Base-by-base conservation (phyloP, 2,888 invertebrate genomes). In the Bhutanitis thaidina region DNA sequence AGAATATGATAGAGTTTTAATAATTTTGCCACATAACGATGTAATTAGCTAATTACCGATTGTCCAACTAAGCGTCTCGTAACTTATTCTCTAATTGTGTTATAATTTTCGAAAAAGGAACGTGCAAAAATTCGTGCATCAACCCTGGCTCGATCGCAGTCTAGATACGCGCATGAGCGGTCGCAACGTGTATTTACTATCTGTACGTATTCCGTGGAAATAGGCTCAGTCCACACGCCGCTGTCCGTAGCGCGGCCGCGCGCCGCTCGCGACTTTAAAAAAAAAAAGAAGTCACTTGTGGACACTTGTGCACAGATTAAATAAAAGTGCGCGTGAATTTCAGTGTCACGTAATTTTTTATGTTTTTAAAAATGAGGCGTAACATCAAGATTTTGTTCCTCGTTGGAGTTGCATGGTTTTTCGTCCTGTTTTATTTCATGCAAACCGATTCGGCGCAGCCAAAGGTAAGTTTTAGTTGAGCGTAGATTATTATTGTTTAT, bases 361-460 rank as follows among this genome's bases (percentile, higher is more conserved):
- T 52, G 25, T 50, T 43, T 41, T 44, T 43, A 38, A 74, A 70
- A 70, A 89, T 89, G 89, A 71, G 88, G 55, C 82, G 88, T 43
- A 89, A 89, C 72, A 66, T 89, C 56, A 89, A 89, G 72, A 78
- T 89, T 41, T 59, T 88, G 60, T 81, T 82, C 69, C 73, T 87
- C 36, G 61, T 87, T 29, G 87, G 79, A 55, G 77, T 80, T 49
- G 80, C 79, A 56, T 89, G 88, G 88, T 84, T 86, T 74, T 84
- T 83, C 64, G 78, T 81, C 66, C 67, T 89, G 52, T 78, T 88
- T 60, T 89, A 88, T 69, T 88, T 77, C 67, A 87, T 88, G 82
- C 87, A 88, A 60, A 78, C 88, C 48, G 88, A 85, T 61, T 67
- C 85, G 9, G 58, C 74, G 37, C 78, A 76, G 56, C 71, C 76